Percentiles rank a stretch among this genome's conserved stretches.
These are phyloP conservation scores for Lepus europaeus DNA, from an alignment of 2,113 vertebrate species.

Conservation along the genomic window DNA sequence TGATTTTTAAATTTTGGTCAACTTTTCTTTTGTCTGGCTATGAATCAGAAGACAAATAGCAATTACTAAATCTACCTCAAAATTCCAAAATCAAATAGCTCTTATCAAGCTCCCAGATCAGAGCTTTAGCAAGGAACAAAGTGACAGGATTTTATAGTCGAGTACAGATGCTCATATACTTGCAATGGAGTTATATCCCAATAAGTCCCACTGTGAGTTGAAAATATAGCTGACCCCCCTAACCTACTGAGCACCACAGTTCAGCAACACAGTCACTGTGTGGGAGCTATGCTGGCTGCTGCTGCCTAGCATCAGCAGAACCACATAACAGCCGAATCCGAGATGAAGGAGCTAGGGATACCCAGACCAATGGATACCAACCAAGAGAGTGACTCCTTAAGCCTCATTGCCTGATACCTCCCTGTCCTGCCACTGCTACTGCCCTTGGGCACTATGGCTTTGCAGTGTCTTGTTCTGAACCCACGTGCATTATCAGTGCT, in stretches of 20 bases:
- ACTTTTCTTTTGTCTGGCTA: not conserved
- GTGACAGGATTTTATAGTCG: not conserved
- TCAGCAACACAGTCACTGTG: not conserved
- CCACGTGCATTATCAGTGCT: fast-evolving
- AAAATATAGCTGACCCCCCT: not conserved
- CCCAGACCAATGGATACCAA: not conserved
- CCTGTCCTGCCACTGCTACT: not conserved
- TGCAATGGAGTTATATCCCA: not conserved
- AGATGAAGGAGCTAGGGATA: not conserved
- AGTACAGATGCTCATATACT: not conserved
- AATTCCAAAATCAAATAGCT: conserved; percentile 49
- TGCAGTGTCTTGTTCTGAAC: not conserved
- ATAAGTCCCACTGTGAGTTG: not conserved
- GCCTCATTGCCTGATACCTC: not conserved
- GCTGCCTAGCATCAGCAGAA: not conserved
- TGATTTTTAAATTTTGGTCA: not conserved
- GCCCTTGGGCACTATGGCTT: too few relatives aligned
- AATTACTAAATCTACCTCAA: conserved; percentile 57
- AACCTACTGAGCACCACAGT: not conserved
- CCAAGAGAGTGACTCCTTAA: fast-evolving
- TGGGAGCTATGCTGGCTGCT: not conserved
- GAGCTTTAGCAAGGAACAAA: not conserved
- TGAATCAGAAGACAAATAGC: conserved; percentile 2
- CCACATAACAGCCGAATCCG: not conserved
- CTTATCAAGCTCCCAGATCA: not conserved